Percentiles rank a stretch among this genome's conserved stretches.
Conservation (phyloP, 2,888 invertebrate genomes). For the Villa cingulata region DNA sequence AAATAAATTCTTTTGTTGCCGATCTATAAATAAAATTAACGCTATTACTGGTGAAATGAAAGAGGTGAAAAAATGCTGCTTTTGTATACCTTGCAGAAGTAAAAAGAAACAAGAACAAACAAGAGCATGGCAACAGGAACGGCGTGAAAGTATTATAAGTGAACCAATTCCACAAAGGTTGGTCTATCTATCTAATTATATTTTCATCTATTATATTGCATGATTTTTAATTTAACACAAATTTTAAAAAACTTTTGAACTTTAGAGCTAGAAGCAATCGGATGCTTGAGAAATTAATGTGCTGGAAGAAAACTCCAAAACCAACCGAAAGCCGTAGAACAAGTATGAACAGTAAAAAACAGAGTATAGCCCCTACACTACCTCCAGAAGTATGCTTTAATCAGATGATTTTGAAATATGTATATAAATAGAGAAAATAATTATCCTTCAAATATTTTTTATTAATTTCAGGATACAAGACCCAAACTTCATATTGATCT, state of each 20-base stretch:
- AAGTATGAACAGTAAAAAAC: constrained; percentile 52
- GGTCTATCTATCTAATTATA: constrained; percentile 2
- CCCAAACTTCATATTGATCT: constrained; percentile 63
- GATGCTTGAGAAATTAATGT: constrained; percentile 28
- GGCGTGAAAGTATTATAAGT: constrained; percentile 43
- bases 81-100: constrained; percentile 32
- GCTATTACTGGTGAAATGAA: constrained; percentile 25
- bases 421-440: neutral
- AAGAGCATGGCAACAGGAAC: constrained; percentile 30
- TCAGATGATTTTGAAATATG: neutral
- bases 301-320: constrained; percentile 38
- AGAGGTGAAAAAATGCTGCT: constrained; percentile 30
- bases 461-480: constrained; percentile 47
- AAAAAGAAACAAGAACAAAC: constrained; percentile 21
- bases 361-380: constrained; percentile 49
- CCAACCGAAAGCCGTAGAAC: constrained; percentile 42
- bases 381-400: constrained; percentile 51
- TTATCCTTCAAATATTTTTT: neutral
- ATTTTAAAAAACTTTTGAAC: neutral
- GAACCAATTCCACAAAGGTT: constrained; percentile 33
- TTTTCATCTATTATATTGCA: neutral
- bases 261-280: constrained; percentile 7
- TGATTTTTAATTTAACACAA: neutral
- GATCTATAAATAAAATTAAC: constrained; percentile 34
- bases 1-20: constrained; percentile 34